Conservation (phyloP, 2,113 vertebrate genomes). For the Megaleporinus macrocephalus region DNA sequence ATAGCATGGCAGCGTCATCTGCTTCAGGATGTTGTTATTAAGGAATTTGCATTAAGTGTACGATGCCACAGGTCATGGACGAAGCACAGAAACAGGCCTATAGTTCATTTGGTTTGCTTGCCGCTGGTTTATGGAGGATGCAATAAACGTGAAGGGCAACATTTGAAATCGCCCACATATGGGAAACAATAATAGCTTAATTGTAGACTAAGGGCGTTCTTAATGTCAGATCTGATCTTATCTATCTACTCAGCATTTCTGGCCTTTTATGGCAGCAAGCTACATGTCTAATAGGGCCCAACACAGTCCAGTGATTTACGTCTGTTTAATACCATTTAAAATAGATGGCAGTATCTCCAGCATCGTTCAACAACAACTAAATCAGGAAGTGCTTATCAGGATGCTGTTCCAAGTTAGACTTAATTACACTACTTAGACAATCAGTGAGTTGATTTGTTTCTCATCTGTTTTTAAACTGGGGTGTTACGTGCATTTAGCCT, state of each 20-base stretch:
- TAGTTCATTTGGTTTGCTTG: too few species aligned
- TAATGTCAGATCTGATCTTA: neutral
- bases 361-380: neutral
- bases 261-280: neutral
- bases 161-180: slow-evolving; percentile 3
- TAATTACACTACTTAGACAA: slow-evolving; percentile 18
- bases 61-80: neutral
- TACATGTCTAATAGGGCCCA: neutral
- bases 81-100: neutral
- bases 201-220: neutral
- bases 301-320: neutral
- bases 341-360: neutral
- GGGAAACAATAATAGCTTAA: slow-evolving; percentile 9
- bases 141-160: neutral
- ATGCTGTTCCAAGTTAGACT: slow-evolving; percentile 12
- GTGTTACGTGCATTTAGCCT: neutral
- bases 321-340: neutral
- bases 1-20: neutral
- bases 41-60: neutral
- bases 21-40: neutral
- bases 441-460: slow-evolving; percentile 13
- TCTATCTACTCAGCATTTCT: neutral
- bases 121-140: neutral
- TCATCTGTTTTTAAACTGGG: neutral
- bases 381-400: slow-evolving; percentile 13